Evolutionary conservation across 2,888 invertebrate genomes (phyloP), one percentile per base, ranked within the genome.

Genomic region (Chrysodeixis includens): DNA sequence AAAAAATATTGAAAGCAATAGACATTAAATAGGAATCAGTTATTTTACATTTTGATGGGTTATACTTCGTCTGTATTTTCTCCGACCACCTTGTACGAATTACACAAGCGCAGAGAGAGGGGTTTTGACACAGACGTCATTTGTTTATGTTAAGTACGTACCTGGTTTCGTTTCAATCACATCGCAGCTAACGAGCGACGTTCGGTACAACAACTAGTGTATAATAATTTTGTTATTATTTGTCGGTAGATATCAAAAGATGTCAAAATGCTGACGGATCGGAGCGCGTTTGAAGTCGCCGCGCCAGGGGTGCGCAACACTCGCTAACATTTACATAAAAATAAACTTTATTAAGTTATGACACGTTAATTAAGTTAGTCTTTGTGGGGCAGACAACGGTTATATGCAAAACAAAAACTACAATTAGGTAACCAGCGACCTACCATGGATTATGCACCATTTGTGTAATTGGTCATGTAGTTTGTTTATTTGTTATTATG

Each of bases 181-280:
- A 60, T 69, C 46, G 35, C 20, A 59, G 56, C 54, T 74, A 67
- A 70, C 72, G 60, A 67, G 71, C 62, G 62, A 68, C 74, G 66
- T 65, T 57, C 66, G 73, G 76, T 73, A 71, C 77, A 74, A 79
- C 78, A 77, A 76, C 88, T 74, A 77, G 81, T 71, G 64, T 74
- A 79, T 71, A 71, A 91, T 89, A 86, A 87, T 88, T 88, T 83
- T 88, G 89, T 89, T 89, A 90, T 89, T 91, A 92, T 90, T 90
- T 89, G 94, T 93, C 94, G 94, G 94, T 88, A 84, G 86, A 90
- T 87, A 92, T 93, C 92, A 93, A 94, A 93, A 88, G 93, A 92
- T 90, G 93, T 93, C 93, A 92, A 91, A 92, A 90, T 85, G 87
- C 89, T 92, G 93, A 93, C 91, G 89, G 91, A 76, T 81, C 83